A percentile compares a stretch with the other conserved stretches of the same genome.
Conservation (phyloP, 2,113 vertebrate genomes). For the Lutjanus erythropterus region DNA sequence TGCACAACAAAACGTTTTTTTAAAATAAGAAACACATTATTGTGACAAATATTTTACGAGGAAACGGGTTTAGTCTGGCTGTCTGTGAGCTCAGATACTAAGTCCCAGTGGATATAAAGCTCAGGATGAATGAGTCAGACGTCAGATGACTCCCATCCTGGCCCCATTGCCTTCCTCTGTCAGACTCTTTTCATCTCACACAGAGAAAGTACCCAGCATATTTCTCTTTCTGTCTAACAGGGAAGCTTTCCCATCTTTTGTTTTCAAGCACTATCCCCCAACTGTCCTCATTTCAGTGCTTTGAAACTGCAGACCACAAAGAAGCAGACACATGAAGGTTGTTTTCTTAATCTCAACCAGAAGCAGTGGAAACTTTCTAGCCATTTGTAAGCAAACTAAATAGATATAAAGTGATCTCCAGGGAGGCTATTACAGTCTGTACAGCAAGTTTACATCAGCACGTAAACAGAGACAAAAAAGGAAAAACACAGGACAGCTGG, state of each 20-base stretch:
- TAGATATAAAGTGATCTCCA: background rate
- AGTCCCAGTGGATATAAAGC: background rate
- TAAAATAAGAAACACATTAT: background rate
- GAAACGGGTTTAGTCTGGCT: conserved; percentile 20
- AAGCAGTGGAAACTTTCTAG: background rate
- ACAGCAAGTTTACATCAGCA: background rate
- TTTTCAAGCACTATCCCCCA: background rate
- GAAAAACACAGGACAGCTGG: background rate
- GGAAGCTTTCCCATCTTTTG: background rate
- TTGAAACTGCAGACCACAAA: background rate
- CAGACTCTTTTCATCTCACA: background rate
- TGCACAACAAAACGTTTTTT: too few species aligned
- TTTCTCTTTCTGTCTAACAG: background rate
- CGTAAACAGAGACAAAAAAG: background rate
- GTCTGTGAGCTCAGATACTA: conserved; percentile 23
- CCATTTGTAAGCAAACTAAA: background rate
- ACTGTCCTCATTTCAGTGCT: background rate
- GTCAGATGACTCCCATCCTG: background rate
- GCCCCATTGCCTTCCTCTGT: background rate
- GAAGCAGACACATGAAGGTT: background rate
- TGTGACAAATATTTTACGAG: background rate
- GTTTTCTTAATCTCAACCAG: background rate
- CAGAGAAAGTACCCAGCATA: background rate
- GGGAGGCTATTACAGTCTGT: background rate
- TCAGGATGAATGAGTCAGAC: conserved; percentile 40